Base-by-base conservation (phyloP, 2,888 invertebrate species). In the Aleiodes leptofemur region DNA sequence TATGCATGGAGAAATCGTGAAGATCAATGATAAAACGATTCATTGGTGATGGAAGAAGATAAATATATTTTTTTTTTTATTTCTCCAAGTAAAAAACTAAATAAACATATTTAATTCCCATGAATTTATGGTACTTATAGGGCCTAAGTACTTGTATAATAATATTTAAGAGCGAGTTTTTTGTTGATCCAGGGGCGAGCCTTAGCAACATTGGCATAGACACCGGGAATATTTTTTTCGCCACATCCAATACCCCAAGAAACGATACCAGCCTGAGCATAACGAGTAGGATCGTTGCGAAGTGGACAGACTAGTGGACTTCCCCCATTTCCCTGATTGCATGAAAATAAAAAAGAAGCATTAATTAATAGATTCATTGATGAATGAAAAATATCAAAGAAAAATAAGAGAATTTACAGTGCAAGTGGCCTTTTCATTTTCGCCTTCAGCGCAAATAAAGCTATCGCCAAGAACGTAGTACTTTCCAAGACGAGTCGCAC, bases 211-310 rank as follows among this genome's bases (percentile, higher is more conserved):
- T 94, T 94, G 0, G 93, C 94, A 85, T 96, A 96, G 0, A 95
- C 95, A 0, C 95, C 96, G 0, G 95, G 96, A 23, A 92, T 91
- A 55, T 91, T 90, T 69, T 91, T 90, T 71, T 91, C 91, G 0
- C 95, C 95, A 83, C 96, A 96, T 0, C 94, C 95, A 79, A 96
- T 94, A 16, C 96, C 96, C 96, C 96, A 96, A 0, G 96, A 93
- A 0, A 96, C 96, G 55, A 96, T 94, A 53, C 93, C 93, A 23
- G 90, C 91, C 81, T 93, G 93, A 1, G 91, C 91, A 80, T 91
- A 93, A 38, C 90, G 90, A 9, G 78, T 82, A 0, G 86, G 86
- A 66, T 88, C 83, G 43, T 91, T 92, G 76, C 90, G 89, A 68
- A 94, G 89, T 0, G 95, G 94, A 80, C 96, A 96, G 0, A 95